Conservation (phyloP, 1,140 invertebrate species). For the Drosophila rhopaloa region DNA sequence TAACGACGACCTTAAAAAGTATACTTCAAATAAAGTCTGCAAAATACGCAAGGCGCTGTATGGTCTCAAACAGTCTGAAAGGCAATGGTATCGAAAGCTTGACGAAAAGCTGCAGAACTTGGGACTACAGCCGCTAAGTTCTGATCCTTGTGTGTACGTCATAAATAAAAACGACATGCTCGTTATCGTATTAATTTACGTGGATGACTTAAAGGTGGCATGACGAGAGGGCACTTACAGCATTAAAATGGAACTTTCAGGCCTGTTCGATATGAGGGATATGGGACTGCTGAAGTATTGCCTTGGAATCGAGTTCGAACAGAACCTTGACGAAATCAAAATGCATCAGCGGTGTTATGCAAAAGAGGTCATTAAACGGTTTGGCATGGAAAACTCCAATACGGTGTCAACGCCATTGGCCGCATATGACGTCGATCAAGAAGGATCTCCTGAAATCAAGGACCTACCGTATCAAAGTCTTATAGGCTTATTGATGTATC, state of each 20-base stretch:
- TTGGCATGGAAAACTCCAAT: neutral
- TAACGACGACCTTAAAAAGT: no score
- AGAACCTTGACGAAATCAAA: neutral
- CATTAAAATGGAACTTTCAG: neutral
- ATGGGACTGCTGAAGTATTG: neutral
- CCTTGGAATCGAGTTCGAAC: neutral
- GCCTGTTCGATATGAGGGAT: no score
- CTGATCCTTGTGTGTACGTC: neutral
- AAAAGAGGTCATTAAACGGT: neutral
- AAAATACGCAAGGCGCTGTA: no score
- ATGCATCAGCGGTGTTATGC: conserved; percentile 1
- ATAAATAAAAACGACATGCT: no score
- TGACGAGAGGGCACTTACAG: neutral
- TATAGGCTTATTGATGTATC: conserved; percentile 1
- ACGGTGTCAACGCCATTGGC: neutral
- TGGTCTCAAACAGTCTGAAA: no score
- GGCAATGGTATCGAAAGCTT: no score
- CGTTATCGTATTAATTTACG: neutral
- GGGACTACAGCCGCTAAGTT: neutral
- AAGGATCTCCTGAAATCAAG: no score
- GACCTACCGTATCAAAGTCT: neutral
- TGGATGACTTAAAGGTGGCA: neutral
- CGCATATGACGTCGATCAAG: neutral
- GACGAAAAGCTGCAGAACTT: neutral
- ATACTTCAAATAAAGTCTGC: no score